Evolutionary conservation across 2,888 invertebrate genomes (phyloP).

Genomic region (Charanyca ferruginea): DNA sequence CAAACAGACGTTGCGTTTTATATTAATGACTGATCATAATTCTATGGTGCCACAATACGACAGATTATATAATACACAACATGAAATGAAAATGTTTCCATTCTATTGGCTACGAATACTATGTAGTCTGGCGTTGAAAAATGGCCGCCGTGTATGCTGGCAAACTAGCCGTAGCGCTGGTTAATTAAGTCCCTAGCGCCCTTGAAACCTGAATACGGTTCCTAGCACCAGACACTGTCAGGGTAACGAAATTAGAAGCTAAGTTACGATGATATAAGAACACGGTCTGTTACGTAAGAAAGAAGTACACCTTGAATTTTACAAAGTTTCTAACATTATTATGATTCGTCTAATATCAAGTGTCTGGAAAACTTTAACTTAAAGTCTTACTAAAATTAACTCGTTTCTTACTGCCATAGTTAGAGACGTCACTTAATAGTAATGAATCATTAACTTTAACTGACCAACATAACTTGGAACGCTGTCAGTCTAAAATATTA

Average conservation of each 20-base stretch:
- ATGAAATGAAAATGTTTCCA: constrained; percentile 35
- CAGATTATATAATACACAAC: constrained; percentile 9
- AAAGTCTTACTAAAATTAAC: background rate
- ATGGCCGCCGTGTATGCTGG: constrained; percentile 39
- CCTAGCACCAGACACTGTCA: constrained; percentile 35
- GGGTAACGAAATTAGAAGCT: constrained; percentile 37
- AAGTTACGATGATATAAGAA: constrained; percentile 13
- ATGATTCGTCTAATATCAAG: background rate
- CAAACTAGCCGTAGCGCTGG: constrained; percentile 26
- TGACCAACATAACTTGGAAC: too few relatives aligned
- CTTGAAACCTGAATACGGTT: constrained; percentile 59
- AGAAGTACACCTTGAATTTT: background rate
- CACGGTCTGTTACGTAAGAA: background rate
- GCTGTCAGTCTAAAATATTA: too few relatives aligned
- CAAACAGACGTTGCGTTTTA: background rate
- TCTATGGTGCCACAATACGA: background rate
- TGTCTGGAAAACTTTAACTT: background rate
- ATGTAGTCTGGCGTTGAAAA: constrained; percentile 54
- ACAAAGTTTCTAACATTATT: constrained; percentile 1
- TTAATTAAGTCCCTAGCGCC: constrained; percentile 58
- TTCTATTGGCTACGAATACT: constrained; percentile 35
- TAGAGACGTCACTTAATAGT: too few relatives aligned
- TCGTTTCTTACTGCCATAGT: too few relatives aligned
- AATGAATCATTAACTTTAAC: too few relatives aligned
- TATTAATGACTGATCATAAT: background rate